A percentile compares a stretch with the other conserved stretches of the same genome.
Evolutionary conservation across 2,113 vertebrate genomes (phyloP).

Genomic region (Columba janthina): DNA sequence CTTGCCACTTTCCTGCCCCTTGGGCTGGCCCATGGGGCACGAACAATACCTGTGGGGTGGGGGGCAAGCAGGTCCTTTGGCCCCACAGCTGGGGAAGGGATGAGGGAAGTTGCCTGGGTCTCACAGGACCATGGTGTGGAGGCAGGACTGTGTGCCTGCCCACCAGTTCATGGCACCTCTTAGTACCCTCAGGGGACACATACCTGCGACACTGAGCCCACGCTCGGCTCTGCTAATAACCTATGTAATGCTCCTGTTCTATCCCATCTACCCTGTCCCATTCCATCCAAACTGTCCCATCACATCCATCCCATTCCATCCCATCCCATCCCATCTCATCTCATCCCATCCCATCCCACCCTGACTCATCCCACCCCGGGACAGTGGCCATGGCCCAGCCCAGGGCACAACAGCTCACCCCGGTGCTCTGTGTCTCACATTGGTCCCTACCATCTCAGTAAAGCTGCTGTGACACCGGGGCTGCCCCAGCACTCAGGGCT

Average conservation of each 20-base stretch:
- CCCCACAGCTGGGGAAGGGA: not conserved
- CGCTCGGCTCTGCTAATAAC: not conserved
- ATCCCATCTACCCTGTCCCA: not conserved
- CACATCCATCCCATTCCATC: not conserved
- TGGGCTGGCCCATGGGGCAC: not conserved
- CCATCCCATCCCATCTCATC: too few relatives aligned
- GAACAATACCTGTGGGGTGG: not conserved
- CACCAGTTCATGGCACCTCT: accelerated
- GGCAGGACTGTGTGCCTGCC: accelerated
- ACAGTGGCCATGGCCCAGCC: not conserved
- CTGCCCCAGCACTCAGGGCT: not conserved
- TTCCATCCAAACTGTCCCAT: too few relatives aligned
- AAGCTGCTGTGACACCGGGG: not conserved
- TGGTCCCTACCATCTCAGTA: accelerated
- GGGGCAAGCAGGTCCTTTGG: accelerated
- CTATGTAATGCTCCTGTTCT: not conserved
- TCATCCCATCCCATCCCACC: too few relatives aligned
- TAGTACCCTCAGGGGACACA: not conserved
- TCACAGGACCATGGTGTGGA: not conserved
- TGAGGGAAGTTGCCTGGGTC: not conserved
- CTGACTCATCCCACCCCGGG: too few relatives aligned
- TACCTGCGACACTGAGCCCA: not conserved
- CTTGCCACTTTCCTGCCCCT: not conserved
- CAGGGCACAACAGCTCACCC: accelerated
- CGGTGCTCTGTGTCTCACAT: accelerated